Conservation (phyloP, 2,797 vertebrate genomes). For the Tinamus major region DNA sequence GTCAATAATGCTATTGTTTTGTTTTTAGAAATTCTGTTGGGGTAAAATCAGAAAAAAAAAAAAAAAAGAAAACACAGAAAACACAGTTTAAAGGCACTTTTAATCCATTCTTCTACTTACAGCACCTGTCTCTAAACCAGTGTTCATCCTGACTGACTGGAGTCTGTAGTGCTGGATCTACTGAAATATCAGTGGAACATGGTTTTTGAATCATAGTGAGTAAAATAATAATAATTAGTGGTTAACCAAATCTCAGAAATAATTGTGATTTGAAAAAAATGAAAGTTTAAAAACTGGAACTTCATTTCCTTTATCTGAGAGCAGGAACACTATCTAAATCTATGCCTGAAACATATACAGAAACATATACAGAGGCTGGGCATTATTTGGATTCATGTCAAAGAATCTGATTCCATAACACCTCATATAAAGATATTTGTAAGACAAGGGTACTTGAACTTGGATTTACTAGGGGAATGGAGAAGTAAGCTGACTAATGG, state of each 20-base stretch:
- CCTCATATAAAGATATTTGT: neutral
- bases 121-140: neutral
- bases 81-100: neutral
- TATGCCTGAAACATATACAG: neutral
- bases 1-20: neutral
- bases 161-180: neutral
- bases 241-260: neutral
- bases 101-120: neutral
- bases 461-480: neutral
- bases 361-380: neutral
- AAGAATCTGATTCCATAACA: slow-evolving; percentile 36
- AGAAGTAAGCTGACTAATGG: neutral
- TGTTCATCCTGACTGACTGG: neutral
- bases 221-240: neutral
- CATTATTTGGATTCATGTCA: slow-evolving; percentile 35
- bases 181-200: neutral
- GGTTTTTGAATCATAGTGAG: neutral
- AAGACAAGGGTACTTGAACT: neutral
- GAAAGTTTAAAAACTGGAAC: neutral
- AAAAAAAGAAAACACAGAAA: neutral
- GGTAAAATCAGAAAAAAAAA: neutral
- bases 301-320: neutral
- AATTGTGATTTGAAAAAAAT: neutral
- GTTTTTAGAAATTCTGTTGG: neutral
- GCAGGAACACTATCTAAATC: neutral